phyloP scores from a whole-genome alignment of 2,797 vertebrate species.

The Choloepus didactylus region DNA sequence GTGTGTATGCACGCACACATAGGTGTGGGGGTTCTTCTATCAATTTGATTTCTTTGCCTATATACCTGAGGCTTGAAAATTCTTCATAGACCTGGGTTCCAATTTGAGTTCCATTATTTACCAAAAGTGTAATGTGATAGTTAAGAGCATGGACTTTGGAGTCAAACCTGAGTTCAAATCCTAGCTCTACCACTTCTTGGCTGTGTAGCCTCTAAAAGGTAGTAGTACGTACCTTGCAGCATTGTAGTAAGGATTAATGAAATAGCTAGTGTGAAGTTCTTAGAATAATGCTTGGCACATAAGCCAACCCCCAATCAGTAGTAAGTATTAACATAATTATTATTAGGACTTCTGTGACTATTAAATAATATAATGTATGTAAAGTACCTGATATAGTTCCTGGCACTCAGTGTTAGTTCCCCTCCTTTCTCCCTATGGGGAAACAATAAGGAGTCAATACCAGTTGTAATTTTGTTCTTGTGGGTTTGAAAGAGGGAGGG shows the following conservation, averaged over 20 bases:
- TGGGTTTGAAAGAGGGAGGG: background rate
- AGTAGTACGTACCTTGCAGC: background rate
- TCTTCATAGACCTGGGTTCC: background rate
- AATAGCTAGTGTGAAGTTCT: background rate
- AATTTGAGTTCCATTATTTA: background rate
- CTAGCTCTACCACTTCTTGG: background rate
- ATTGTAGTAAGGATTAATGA: background rate
- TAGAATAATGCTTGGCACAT: background rate
- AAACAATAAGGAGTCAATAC: background rate
- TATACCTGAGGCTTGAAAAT: background rate
- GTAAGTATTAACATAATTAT: background rate
- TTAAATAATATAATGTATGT: background rate
- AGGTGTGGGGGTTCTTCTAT: background rate
- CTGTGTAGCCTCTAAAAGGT: slow-evolving; percentile 1
- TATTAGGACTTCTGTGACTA: background rate
- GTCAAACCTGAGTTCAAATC: slow-evolving; percentile 18
- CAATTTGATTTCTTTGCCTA: background rate
- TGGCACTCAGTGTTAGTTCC: background rate
- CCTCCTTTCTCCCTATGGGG: background rate
- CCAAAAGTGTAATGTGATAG: background rate
- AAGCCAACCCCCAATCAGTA: background rate
- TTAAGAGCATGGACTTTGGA: background rate
- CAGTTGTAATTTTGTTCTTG: background rate
- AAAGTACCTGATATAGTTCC: background rate
- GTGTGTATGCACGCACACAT: background rate